Evolutionary conservation across 1,140 invertebrate species (phyloP).

Genomic region (Diorhabda sublineata): DNA sequence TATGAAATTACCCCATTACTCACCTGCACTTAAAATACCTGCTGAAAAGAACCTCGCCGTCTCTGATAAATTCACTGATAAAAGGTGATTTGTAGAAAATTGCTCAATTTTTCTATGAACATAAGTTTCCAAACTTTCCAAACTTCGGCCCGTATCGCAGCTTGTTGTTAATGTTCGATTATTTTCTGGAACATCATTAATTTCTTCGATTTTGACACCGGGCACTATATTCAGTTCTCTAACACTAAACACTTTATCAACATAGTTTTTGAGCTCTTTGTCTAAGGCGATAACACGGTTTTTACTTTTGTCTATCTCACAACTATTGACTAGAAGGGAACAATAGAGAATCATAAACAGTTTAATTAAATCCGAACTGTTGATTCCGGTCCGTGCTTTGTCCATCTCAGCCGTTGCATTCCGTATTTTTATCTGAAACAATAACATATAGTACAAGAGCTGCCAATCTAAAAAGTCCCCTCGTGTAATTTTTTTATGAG

Average conservation of each 20-base stretch:
- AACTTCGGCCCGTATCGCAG: slow-evolving; percentile 26
- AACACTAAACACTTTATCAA: slow-evolving; percentile 44
- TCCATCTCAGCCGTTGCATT: slow-evolving; percentile 34
- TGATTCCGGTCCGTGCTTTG: slow-evolving; percentile 20
- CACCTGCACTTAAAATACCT: background rate
- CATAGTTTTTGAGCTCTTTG: slow-evolving; percentile 44
- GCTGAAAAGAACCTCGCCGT: slow-evolving; percentile 53
- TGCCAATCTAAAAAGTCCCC: too few relatives aligned
- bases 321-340: slow-evolving; percentile 21
- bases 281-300: slow-evolving; percentile 36
- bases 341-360: slow-evolving; percentile 28
- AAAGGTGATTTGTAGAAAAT: slow-evolving; percentile 49
- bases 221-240: slow-evolving; percentile 50
- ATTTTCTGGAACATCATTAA: background rate
- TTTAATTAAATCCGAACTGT: slow-evolving; percentile 26
- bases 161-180: background rate
- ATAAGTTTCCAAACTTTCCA: slow-evolving; percentile 36
- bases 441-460: slow-evolving; percentile 6
- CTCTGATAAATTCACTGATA: slow-evolving; percentile 54
- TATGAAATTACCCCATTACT: background rate
- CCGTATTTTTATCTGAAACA: slow-evolving; percentile 28
- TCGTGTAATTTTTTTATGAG: too few relatives aligned
- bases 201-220: slow-evolving; percentile 48
- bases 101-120: slow-evolving; percentile 35
- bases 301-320: slow-evolving; percentile 19